Evolutionary conservation across 2,888 invertebrate species (phyloP), one percentile per base, ranked within the genome.

Genomic region (Apamea monoglypha): DNA sequence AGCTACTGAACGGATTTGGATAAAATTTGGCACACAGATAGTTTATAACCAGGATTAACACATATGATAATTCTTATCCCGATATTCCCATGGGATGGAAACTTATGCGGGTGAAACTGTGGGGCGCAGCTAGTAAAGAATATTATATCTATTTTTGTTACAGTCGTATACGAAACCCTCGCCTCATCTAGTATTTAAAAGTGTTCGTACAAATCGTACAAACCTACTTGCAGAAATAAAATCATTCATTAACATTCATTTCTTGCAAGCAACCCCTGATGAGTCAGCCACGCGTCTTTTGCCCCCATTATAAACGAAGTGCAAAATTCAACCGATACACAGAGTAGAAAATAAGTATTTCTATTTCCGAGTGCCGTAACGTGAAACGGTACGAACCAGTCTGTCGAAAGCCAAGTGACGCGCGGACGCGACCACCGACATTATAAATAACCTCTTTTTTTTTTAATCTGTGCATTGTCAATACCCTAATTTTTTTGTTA

Each of bases 361-460:
- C 95, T 95, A 95, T 95, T 95, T 95, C 92, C 89, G 83, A 91
- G 87, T 66, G 78, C 89, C 78, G 94, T 92, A 94, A 94, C 89
- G 82, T 87, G 93, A 94, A 90, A 90, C 92, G 86, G 74, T 78
- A 73, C 80, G 78, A 74, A 90, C 91, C 92, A 92, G 94, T 92
- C 93, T 89, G 81, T 81, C 87, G 84, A 88, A 85, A 89, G 90
- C 90, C 79, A 88, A 91, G 89, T 80, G 85, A 86, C 92, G 93
- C 85, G 89, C 93, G 95, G 91, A 91, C 93, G 93, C 91, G 91
- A 90, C 88, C 87, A 76, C 78, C 73, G 81, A 21, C 73, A 71
- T 75, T 82, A 84, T 36, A 88, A 86, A 85, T 83, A 88, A 80
- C 74, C 71, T 72, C 64, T 71, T 29, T 79, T 71, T 29, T 79